phyloP scores from a whole-genome alignment of 2,113 vertebrate species.

The Lagopus muta region DNA sequence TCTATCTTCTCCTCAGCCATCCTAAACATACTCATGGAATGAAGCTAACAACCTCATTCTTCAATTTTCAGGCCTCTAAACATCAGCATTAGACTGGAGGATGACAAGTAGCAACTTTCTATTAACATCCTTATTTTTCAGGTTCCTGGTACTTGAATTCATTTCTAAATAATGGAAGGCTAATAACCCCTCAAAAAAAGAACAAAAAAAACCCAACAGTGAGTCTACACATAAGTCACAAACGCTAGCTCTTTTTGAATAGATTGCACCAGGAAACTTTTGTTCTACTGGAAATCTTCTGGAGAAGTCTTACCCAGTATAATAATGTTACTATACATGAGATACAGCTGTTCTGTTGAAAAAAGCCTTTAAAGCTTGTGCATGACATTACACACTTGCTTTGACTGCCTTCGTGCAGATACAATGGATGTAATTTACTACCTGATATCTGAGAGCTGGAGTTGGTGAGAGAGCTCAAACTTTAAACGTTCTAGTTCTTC shows the following conservation, averaged over 20 bases:
- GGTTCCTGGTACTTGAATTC: not conserved
- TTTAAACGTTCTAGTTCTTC: constrained; percentile 89
- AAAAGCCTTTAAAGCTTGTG: not conserved
- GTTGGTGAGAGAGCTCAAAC: constrained; percentile 81
- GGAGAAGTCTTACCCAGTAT: not conserved
- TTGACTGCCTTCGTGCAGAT: not conserved
- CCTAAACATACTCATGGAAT: not conserved
- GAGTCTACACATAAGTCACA: not conserved
- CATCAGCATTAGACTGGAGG: not conserved
- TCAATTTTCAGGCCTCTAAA: not conserved
- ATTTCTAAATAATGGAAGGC: not conserved
- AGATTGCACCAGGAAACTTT: not conserved
- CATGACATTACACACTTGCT: not conserved
- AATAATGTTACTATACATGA: not conserved
- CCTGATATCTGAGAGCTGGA: constrained; percentile 91
- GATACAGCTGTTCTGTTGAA: not conserved
- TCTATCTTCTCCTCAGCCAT: not conserved
- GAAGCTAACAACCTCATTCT: not conserved
- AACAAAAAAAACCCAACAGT: no score
- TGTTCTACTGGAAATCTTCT: not conserved
- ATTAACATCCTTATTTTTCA: not conserved
- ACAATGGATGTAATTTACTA: constrained; percentile 56
- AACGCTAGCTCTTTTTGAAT: not conserved
- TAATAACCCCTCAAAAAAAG: not conserved
- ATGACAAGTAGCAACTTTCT: not conserved